phyloP scores from a whole-genome alignment of 1,140 invertebrate genomes.

The Himalopsyche phryganea region DNA sequence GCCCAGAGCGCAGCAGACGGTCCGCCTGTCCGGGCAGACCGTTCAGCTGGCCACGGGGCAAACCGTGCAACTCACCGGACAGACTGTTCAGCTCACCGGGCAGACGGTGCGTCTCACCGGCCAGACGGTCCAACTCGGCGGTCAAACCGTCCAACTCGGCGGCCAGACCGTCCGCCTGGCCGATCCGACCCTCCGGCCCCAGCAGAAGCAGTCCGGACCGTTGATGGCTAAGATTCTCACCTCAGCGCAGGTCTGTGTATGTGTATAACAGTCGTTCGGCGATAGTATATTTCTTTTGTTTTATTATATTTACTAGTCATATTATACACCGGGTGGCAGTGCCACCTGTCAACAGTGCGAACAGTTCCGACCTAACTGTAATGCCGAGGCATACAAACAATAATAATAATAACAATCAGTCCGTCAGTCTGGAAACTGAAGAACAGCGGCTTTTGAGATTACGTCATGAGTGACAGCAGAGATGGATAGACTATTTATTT shows the following conservation, averaged over 20 bases:
- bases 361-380: no score
- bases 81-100: slow-evolving; percentile 26
- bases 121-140: slow-evolving; percentile 25
- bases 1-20: slow-evolving; percentile 20
- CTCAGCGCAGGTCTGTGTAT: slow-evolving; percentile 22
- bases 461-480: no score
- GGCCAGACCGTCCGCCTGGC: slow-evolving; percentile 52
- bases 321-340: no score
- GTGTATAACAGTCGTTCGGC: neutral
- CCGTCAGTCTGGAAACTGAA: no score
- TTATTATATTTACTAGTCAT: no score
- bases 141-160: slow-evolving; percentile 45
- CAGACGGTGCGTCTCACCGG: slow-evolving; percentile 29
- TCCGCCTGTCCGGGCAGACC: slow-evolving; percentile 28
- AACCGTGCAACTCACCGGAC: slow-evolving; percentile 28
- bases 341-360: no score
- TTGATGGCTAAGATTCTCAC: slow-evolving; percentile 30
- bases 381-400: no score
- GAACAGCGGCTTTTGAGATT: no score
- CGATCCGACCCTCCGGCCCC: no score
- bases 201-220: slow-evolving; percentile 20
- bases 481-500: no score
- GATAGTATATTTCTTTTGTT: neutral
- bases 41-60: slow-evolving; percentile 29
- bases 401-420: no score